Evolutionary conservation across 2,113 vertebrate species (phyloP).

Genomic region (Elaphurus davidianus): DNA sequence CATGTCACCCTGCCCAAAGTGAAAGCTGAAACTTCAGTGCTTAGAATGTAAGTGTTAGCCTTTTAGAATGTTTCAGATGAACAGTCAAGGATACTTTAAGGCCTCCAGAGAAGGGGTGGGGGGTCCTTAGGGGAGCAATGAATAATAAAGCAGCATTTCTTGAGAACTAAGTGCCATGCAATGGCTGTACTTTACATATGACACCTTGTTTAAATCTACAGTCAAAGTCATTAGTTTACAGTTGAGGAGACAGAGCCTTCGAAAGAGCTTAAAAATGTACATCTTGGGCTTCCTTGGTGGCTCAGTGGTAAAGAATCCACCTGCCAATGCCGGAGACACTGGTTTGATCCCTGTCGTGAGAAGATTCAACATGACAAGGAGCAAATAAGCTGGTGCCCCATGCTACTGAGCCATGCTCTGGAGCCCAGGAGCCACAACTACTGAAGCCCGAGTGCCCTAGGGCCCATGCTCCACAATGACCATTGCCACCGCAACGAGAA

Average conservation of each 20-base stretch:
- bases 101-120: not conserved
- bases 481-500: not conserved
- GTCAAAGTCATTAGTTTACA: not conserved
- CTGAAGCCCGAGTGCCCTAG: not conserved
- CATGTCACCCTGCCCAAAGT: not conserved
- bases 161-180: not conserved
- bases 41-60: not conserved
- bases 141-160: not conserved
- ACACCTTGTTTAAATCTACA: not conserved
- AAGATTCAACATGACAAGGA: not conserved
- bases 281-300: not conserved
- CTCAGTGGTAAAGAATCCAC: not conserved
- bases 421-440: not conserved
- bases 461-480: not conserved
- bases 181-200: not conserved
- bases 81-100: not conserved
- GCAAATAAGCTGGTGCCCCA: not conserved
- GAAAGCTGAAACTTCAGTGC: not conserved
- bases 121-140: not conserved
- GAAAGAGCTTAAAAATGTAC: not conserved
- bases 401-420: not conserved
- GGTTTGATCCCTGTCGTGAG: not conserved
- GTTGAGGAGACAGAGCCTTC: not conserved
- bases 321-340: not conserved
- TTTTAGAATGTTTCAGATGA: not conserved